These are phyloP conservation scores for Drosophila pruinosa DNA, from an alignment of 1,140 invertebrate species.

Conservation along the genomic window DNA sequence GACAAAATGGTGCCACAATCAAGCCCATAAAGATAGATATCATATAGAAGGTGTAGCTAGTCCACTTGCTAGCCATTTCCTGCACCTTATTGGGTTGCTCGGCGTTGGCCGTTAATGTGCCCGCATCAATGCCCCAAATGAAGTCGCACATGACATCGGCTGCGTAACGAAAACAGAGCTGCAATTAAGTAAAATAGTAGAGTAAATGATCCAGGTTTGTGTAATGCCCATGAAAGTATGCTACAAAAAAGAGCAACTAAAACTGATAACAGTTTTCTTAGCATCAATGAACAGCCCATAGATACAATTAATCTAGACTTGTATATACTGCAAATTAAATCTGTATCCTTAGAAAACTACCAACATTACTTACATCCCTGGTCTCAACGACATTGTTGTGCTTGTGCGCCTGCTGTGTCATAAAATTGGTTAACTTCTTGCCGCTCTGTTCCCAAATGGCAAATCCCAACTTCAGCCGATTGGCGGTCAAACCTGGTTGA, in stretches of 20 bases:
- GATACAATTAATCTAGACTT: too few species aligned
- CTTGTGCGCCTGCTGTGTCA: constrained; percentile 15
- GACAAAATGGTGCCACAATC: constrained; percentile 47
- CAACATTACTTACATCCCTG: constrained; percentile 56
- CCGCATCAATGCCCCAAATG: constrained; percentile 83
- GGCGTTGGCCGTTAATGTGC: constrained; percentile 51
- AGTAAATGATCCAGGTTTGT: background rate
- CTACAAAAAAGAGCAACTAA: background rate
- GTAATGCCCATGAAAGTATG: background rate
- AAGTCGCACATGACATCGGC: constrained; percentile 84
- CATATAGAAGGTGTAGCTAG: constrained; percentile 56
- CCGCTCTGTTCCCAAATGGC: constrained; percentile 68
- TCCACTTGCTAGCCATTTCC: constrained; percentile 55
- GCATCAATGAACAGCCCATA: too few species aligned
- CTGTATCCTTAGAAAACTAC: too few species aligned
- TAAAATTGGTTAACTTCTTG: constrained; percentile 46
- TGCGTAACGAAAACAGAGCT: constrained; percentile 82
- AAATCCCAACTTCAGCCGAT: constrained; percentile 61
- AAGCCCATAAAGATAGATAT: constrained; percentile 58
- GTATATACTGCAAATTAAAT: too few species aligned
- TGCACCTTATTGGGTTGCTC: constrained; percentile 51
- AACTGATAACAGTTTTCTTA: background rate
- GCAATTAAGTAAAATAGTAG: background rate
- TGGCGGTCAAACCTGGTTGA: constrained; percentile 84
- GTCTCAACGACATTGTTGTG: constrained; percentile 51